phyloP scores from a whole-genome alignment of 2,888 invertebrate species.

The Cerastis leucographa region DNA sequence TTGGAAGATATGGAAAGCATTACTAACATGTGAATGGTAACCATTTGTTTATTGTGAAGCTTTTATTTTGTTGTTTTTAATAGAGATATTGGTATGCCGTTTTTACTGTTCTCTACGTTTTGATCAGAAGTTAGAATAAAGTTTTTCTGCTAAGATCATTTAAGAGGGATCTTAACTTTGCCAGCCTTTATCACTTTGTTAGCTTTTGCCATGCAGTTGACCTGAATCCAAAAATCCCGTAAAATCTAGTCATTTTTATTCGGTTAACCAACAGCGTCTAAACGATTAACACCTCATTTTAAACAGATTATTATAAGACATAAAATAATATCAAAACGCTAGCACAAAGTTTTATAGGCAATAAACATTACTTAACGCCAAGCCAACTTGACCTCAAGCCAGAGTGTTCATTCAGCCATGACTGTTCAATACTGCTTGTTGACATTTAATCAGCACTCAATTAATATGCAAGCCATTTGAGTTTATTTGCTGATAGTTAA shows the following conservation, averaged over 20 bases:
- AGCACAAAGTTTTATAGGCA: conserved; percentile 2
- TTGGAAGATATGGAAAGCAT: conserved; percentile 42
- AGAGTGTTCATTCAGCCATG: conserved; percentile 23
- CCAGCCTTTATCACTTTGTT: background rate
- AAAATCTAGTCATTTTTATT: background rate
- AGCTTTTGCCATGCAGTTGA: background rate
- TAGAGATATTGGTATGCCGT: background rate
- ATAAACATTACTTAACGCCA: conserved; percentile 25
- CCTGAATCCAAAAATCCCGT: background rate
- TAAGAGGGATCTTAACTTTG: background rate
- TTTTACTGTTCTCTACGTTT: background rate
- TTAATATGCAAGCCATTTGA: conserved; percentile 15
- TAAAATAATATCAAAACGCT: background rate
- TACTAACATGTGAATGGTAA: conserved; percentile 1
- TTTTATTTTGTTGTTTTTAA: background rate
- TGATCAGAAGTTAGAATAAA: background rate
- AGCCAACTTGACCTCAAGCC: conserved; percentile 44
- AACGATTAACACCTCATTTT: background rate
- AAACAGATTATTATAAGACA: background rate
- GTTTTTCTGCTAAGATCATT: too few relatives aligned
- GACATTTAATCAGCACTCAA: conserved; percentile 55
- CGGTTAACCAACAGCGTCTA: background rate
- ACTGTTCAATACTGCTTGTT: conserved; percentile 20
- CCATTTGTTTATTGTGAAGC: background rate
- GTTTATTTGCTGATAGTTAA: conserved; percentile 9